These are phyloP conservation scores for Ligdia adustata DNA, from an alignment of 2,888 invertebrate genomes.

Conservation along the genomic window DNA sequence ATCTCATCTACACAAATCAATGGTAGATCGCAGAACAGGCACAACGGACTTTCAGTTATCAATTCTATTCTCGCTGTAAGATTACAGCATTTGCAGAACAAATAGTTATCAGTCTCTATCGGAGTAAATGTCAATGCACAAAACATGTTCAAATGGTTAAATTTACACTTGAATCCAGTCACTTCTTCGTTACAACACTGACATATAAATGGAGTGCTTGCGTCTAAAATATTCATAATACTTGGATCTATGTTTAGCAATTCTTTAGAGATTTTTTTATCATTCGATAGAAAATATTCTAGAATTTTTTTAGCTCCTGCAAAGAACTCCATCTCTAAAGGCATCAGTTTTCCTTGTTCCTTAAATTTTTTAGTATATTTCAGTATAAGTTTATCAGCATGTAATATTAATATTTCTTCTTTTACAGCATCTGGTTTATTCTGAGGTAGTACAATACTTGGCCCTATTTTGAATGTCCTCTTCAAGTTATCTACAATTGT, in stretches of 20 bases:
- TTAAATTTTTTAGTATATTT: constrained; percentile 42
- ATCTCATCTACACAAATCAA: constrained; percentile 10
- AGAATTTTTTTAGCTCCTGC: constrained; percentile 56
- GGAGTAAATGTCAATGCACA: constrained; percentile 67
- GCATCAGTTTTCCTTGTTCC: constrained; percentile 34
- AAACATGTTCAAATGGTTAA: constrained; percentile 64
- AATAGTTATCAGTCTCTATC: constrained; percentile 58
- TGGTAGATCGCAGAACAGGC: constrained; percentile 66
- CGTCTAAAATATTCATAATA: constrained; percentile 33
- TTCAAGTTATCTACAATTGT: constrained; percentile 49
- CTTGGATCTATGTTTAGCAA: constrained; percentile 42
- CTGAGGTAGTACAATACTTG: constrained; percentile 49
- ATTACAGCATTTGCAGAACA: constrained; percentile 61
- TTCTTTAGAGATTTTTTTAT: constrained; percentile 42
- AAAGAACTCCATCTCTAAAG: constrained; percentile 50
- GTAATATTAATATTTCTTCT: constrained; percentile 56
- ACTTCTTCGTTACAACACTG: constrained; percentile 65
- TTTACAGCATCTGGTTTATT: constrained; percentile 52
- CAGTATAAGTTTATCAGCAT: constrained; percentile 51
- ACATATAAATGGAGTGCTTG: constrained; percentile 48
- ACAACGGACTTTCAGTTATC: constrained; percentile 46
- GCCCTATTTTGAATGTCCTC: constrained; percentile 43
- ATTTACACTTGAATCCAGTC: constrained; percentile 55
- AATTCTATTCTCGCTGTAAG: constrained; percentile 56
- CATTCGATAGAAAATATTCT: constrained; percentile 55